phyloP scores from a whole-genome alignment of 2,113 vertebrate genomes.

The Corapipo altera region DNA sequence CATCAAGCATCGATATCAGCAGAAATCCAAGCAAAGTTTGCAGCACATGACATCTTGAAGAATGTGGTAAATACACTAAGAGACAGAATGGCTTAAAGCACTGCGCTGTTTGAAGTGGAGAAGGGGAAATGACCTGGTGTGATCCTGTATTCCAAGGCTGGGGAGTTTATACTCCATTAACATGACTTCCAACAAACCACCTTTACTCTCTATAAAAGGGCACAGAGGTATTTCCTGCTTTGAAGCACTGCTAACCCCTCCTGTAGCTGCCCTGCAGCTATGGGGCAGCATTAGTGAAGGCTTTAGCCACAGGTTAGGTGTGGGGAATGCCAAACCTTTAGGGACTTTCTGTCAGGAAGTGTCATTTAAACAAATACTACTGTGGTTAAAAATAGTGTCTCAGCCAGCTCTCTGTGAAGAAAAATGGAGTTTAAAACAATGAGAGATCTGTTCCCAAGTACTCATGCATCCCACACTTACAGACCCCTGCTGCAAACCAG shows the following conservation, averaged over 20 bases:
- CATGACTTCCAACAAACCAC: conserved; percentile 28
- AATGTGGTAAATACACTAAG: conserved; percentile 14
- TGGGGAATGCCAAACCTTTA: neutral
- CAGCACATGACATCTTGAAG: conserved; percentile 34
- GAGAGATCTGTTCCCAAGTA: neutral
- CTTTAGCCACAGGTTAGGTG: conserved; percentile 3
- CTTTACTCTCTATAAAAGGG: conserved; percentile 3
- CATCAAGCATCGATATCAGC: neutral
- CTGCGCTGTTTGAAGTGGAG: conserved; percentile 43
- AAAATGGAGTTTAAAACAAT: neutral
- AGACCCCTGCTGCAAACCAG: neutral
- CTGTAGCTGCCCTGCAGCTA: neutral
- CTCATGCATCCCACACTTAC: neutral
- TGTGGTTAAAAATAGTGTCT: neutral
- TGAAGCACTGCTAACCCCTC: neutral
- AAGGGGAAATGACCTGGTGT: conserved; percentile 62
- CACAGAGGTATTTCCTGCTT: neutral
- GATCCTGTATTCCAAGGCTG: conserved; percentile 41
- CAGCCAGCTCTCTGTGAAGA: neutral
- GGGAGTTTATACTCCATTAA: conserved; percentile 40
- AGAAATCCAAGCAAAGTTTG: neutral
- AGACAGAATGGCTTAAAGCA: neutral
- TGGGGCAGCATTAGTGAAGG: neutral
- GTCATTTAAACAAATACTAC: conserved; percentile 10
- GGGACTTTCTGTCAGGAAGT: conserved; percentile 3